phyloP scores from a whole-genome alignment of 2,797 vertebrate genomes.

The Buphagus erythrorhynchus region DNA sequence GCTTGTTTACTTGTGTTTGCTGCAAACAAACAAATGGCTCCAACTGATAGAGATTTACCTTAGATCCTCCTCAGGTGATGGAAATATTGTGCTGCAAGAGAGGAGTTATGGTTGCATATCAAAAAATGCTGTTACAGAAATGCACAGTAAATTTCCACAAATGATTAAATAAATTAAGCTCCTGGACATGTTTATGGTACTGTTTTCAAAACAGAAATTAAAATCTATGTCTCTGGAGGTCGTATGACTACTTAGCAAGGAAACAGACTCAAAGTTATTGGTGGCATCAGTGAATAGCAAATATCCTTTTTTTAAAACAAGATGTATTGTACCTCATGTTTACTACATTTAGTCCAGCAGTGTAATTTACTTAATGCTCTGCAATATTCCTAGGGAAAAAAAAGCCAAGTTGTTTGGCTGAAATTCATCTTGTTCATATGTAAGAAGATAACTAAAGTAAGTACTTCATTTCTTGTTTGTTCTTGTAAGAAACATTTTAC shows the following conservation, averaged over 20 bases:
- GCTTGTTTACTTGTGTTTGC: not conserved
- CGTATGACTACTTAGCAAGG: not conserved
- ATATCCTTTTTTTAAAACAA: not conserved
- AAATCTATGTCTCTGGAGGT: not conserved
- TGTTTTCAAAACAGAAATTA: not conserved
- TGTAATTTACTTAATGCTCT: not conserved
- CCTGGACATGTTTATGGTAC: not conserved
- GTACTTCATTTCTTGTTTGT: not conserved
- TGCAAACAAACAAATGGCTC: not conserved
- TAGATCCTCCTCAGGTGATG: not conserved
- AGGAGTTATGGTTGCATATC: not conserved
- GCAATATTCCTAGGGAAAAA: not conserved
- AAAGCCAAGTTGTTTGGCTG: not conserved
- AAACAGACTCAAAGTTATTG: not conserved
- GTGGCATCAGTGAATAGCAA: not conserved
- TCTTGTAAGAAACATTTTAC: not conserved
- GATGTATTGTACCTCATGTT: not conserved
- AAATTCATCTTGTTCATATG: not conserved
- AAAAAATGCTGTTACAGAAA: not conserved
- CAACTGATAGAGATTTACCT: not conserved
- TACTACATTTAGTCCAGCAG: not conserved
- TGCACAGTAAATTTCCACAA: not conserved
- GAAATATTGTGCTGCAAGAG: not conserved
- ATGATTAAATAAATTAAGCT: not conserved
- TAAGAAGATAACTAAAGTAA: not conserved